Evolutionary conservation across 2,113 vertebrate species (phyloP), one percentile per base, ranked within the genome.

Genomic region (Ellobius talpinus): DNA sequence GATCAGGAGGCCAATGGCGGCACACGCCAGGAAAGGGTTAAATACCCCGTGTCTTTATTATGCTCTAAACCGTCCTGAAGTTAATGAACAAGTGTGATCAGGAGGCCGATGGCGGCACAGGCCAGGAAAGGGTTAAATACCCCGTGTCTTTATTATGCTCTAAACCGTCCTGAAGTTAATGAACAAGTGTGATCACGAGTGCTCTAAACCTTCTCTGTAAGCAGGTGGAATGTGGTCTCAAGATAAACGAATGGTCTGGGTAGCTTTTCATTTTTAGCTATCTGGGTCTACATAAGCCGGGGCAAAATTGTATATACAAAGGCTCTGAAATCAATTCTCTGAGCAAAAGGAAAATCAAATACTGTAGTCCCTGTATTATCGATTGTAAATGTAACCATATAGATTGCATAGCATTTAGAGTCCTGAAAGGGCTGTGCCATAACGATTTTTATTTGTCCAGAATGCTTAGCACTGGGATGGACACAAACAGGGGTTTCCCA

Each of bases 201-300:
- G n/a, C n/a, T n/a, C n/a, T 93, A 39, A 91, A 95, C 92, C 58
- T 63, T 91, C 66, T 86, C 89, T 72, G 72, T 88, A 82, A 95
- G 95, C 84, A 95, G 70, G 87, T 42, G 36, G 91, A 85, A 93
- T 89, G 29, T 52, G 93, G 66, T 96, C 96, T 85, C 82, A 94
- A 90, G 36, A 72, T 65, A 91, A 79, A 66, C 76, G 72, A 93
- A 88, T 72, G 12, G 24, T 85, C 36, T 65, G 45, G 26, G 90
- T 92, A 55, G 39, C 7, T 96, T 86, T 77, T 70, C 72, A 66
- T 50, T 82, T 96, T 91, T 93, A 61, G 74, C 50, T 85, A 39
- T 58, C 29, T 85, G 66, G 45, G 23, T 90, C 84, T n/a, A 42
- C 7, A 73, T n/a, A 52, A 87, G 55, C 33, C n/a, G 91, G 17